phyloP scores from a whole-genome alignment of 2,797 vertebrate genomes.

The Orestias chungarensis region DNA sequence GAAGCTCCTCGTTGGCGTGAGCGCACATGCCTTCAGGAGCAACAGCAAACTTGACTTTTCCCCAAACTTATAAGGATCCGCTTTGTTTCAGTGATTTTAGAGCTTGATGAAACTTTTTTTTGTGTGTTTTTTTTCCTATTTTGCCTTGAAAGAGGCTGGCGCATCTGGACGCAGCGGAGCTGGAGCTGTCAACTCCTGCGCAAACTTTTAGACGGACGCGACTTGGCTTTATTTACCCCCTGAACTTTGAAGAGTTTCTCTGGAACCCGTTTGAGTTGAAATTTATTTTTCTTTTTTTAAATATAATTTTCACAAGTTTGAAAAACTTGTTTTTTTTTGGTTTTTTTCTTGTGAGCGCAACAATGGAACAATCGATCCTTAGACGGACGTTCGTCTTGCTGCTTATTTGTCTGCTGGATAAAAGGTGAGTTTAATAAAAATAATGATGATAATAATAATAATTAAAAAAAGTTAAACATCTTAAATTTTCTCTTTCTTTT shows the following conservation, averaged over 20 bases:
- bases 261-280: conserved; percentile 44
- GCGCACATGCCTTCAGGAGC: conserved; percentile 48
- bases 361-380: conserved; percentile 72
- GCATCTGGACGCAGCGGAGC: conserved; percentile 64
- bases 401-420: conserved; percentile 70
- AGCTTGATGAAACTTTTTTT: conserved; percentile 59
- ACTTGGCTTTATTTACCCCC: conserved; percentile 17
- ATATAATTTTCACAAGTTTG: conserved; percentile 21
- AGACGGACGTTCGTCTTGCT: conserved; percentile 70
- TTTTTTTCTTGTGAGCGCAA: conserved; percentile 24
- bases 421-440: conserved; percentile 82
- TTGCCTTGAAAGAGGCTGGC: conserved; percentile 74
- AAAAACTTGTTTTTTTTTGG: not conserved
- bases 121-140: not conserved
- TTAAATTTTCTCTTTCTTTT: not conserved
- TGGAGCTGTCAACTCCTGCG: conserved; percentile 59
- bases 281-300: too few relatives aligned
- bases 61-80: conserved; percentile 42
- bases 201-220: conserved; percentile 46
- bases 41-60: conserved; percentile 39
- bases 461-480: too few relatives aligned
- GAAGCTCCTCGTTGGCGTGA: conserved; percentile 44
- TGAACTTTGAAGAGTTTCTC: conserved; percentile 49
- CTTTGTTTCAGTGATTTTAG: conserved; percentile 53
- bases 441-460: too few relatives aligned